Conservation (phyloP, 1,140 invertebrate genomes). For the Ganaspis sp. region DNA sequence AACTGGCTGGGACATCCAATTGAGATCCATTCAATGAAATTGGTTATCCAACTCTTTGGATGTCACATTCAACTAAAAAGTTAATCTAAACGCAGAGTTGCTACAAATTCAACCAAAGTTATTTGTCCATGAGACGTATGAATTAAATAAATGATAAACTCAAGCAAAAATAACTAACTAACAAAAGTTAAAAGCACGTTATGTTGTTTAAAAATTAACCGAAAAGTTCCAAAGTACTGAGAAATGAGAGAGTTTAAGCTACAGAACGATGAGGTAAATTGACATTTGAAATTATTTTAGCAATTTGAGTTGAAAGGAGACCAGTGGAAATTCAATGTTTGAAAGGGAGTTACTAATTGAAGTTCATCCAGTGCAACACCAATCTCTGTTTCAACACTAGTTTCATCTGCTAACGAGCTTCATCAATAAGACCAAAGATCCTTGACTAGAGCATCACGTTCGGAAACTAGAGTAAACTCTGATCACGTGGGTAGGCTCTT, state of each 20-base stretch:
- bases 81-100: too few species aligned
- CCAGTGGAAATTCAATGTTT: neutral
- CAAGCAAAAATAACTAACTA: too few species aligned
- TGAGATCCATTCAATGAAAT: too few species aligned
- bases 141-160: too few species aligned
- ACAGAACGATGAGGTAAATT: neutral
- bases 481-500: neutral
- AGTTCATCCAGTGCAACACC: conserved; percentile 1
- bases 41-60: too few species aligned
- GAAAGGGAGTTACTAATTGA: neutral
- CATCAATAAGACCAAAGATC: conserved; percentile 21
- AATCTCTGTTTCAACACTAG: conserved; percentile 24
- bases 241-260: neutral
- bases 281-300: neutral
- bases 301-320: neutral
- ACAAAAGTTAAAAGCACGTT: too few species aligned
- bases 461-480: conserved; percentile 12
- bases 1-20: too few species aligned
- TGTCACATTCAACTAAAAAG: too few species aligned
- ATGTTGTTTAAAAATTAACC: too few species aligned
- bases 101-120: too few species aligned
- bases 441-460: conserved; percentile 15
- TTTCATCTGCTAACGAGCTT: conserved; percentile 26
- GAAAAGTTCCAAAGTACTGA: neutral
- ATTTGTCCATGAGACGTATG: too few species aligned